A percentile compares a stretch with the other conserved stretches of the same genome.
phyloP scores from a whole-genome alignment of 2,888 invertebrate species.

The Lithophane leautieri region DNA sequence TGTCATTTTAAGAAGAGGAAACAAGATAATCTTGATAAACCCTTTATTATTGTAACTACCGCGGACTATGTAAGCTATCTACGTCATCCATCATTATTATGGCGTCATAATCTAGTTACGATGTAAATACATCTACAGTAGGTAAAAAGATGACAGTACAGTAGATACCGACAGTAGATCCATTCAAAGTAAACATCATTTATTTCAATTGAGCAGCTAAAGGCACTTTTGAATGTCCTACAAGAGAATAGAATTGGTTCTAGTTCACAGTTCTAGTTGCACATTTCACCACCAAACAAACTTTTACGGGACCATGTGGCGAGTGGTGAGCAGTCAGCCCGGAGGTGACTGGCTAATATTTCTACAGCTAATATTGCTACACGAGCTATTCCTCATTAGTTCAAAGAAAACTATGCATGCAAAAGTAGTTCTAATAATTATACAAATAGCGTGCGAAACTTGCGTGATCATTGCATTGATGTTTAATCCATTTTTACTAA shows the following conservation, averaged over 20 bases:
- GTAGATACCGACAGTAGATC: background rate
- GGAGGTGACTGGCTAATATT: too few relatives aligned
- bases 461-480: conserved; percentile 2
- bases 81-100: conserved; percentile 31
- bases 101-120: conserved; percentile 34
- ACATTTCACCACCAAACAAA: background rate
- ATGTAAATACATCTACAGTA: background rate
- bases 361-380: too few relatives aligned
- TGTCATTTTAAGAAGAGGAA: conserved; percentile 40
- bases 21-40: conserved; percentile 52
- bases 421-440: background rate
- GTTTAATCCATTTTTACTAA: background rate
- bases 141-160: background rate
- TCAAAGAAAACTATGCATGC: too few relatives aligned
- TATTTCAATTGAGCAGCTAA: background rate
- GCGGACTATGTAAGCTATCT: conserved; percentile 28
- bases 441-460: conserved; percentile 9
- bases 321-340: background rate
- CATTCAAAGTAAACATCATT: background rate
- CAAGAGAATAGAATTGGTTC: background rate
- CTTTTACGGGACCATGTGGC: background rate
- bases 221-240: background rate
- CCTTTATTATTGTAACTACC: conserved; percentile 25
- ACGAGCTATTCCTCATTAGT: too few relatives aligned
- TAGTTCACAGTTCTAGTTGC: background rate